These are phyloP conservation scores for Megaustenia siamemsis DNA, from an alignment of 2,888 invertebrate species.

Conservation along the genomic window DNA sequence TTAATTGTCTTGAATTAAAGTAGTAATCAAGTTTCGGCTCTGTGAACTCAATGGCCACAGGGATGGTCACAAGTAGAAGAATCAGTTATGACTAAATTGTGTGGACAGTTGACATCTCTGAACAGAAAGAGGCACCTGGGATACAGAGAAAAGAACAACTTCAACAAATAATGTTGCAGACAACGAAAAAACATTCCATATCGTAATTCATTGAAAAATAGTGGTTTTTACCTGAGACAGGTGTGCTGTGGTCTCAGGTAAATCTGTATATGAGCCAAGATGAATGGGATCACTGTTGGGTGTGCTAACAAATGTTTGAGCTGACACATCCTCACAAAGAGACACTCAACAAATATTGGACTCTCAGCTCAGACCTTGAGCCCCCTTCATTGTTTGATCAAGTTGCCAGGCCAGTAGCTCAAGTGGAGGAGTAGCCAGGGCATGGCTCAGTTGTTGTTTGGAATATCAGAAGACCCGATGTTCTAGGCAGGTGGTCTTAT, in stretches of 20 bases:
- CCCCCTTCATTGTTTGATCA: neutral
- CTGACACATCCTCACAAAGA: neutral
- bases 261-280: neutral
- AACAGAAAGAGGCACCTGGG: no score
- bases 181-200: no score
- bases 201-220: no score
- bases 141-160: no score
- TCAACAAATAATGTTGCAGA: no score
- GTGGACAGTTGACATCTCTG: no score
- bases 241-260: neutral
- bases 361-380: neutral
- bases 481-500: neutral
- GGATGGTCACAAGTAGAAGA: no score
- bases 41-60: no score
- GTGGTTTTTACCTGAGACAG: no score
- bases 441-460: slow-evolving; percentile 2
- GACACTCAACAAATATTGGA: slow-evolving; percentile 26
- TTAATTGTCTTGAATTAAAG: no score
- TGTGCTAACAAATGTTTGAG: slow-evolving; percentile 1
- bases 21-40: no score
- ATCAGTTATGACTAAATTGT: no score
- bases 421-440: neutral
- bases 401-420: neutral
- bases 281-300: neutral
- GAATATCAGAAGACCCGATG: neutral